Base-by-base conservation (phyloP, 2,797 vertebrate genomes). In the Aldrovandia affinis region DNA sequence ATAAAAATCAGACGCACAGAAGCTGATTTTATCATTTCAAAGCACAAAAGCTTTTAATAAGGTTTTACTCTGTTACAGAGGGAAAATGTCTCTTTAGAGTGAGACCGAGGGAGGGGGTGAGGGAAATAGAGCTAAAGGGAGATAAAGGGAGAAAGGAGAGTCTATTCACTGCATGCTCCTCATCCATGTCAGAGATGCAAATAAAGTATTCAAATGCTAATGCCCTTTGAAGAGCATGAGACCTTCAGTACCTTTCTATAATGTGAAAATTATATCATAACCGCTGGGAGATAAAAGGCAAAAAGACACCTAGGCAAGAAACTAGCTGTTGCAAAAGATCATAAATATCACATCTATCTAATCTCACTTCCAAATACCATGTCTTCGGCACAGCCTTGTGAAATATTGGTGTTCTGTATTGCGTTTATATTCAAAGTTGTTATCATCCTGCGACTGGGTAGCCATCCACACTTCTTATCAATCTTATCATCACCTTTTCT, bases 161-260 rank as follows among this genome's bases (percentile, higher is more conserved):
- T 57, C 55, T 57, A 15, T 57, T 57, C 55, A 57, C 2, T 20
- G 15, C 7, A 10, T 39, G 42, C 39, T 22, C 22, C 39, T 75
- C 70, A 44, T 75, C 70, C 39, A 10, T 75, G 39, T 75, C 70
- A 44, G 8, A 42, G 70, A 44, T 75, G 70, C 70, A 75, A 75
- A 75, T 42, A 5, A 75, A 75, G 70, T 44, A 75, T 75, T 75
- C 39, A 44, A 25, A 75, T 75, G 70, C 36, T 44, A 75, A 75
- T 75, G 70, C 15, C 1, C 70, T 25, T 44, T 75, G 20, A 25
- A 75, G 33, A 70, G 63, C 15, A 73, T 15, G 4, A 42, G 70
- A 75, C 36, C 36, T 22, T 0, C 36, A 75, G 36, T 18, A 44
- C 39, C 70, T 25, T 44, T n/a, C 22, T 9, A 36, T n/a, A 44